Conservation (phyloP, 1,140 invertebrate genomes). For the Cotesia typhae region DNA sequence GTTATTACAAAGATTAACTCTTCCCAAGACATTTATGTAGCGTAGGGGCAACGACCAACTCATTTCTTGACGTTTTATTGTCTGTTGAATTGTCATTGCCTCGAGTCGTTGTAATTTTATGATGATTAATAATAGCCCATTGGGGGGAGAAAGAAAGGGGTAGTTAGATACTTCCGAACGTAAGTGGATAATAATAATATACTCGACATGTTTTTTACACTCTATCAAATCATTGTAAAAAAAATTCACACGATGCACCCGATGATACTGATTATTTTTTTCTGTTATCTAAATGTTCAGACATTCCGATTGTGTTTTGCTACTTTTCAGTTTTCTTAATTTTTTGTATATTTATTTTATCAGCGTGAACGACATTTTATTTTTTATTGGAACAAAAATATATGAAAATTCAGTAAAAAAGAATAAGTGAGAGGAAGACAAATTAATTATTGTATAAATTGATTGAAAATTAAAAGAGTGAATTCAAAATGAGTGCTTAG, state of each 20-base stretch:
- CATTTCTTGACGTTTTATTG: conserved; percentile 8
- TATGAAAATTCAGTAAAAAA: neutral
- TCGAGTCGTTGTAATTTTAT: conserved; percentile 32
- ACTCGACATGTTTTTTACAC: conserved; percentile 2
- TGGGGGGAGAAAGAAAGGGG: conserved; percentile 1
- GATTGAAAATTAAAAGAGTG: neutral
- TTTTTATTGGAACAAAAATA: neutral
- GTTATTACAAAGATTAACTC: conserved; percentile 58
- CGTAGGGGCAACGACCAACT: neutral
- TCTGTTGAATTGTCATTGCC: neutral
- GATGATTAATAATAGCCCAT: conserved; percentile 42
- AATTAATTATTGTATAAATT: conserved; percentile 21
- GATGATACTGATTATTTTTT: conserved; percentile 28
- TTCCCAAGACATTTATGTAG: conserved; percentile 49
- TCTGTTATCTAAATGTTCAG: conserved; percentile 42
- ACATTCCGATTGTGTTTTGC: conserved; percentile 52
- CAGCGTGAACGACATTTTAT: neutral
- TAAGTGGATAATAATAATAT: neutral
- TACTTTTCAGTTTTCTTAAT: conserved; percentile 5
- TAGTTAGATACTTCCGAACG: neutral
- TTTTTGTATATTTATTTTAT: conserved; percentile 2
- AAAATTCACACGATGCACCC: no score
- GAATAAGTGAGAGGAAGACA: neutral
- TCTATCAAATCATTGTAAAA: conserved; percentile 1
- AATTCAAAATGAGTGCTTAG: conserved; percentile 3